Base-by-base conservation (phyloP, 2,888 invertebrate genomes). In the Drosophila helvetica region DNA sequence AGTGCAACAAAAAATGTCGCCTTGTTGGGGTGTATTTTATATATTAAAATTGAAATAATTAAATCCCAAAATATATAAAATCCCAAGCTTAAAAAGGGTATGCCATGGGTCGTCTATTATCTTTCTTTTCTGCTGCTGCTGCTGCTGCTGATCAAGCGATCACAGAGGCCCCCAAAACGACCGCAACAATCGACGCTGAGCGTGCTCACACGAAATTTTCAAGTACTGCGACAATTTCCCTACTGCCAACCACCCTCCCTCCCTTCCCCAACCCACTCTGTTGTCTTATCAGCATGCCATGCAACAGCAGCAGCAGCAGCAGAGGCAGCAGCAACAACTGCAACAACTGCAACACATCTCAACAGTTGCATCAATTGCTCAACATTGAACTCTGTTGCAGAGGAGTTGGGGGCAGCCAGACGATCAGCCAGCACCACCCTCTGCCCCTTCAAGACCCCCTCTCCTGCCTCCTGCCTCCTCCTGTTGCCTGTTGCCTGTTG, bases 351-450 rank as follows among this genome's bases (percentile, higher is more conserved):
- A 75, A 78, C 89, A 88, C 87, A 88, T 88, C 88, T 88, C 84
- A 85, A 88, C 88, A 88, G 89, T 88, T 89, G 86, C 86, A 88
- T 88, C 88, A 88, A 88, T 88, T 88, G 88, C 88, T 86, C 82
- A 89, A 89, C 88, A 82, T 86, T 88, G 89, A 88, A 88, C 86
- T 79, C 84, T 80, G 75, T 7, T 68, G 62, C 22, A 2, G 74
- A 77, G 48, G 74, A 69, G 19, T 64, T 38, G 38, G 38, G 38
- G 27, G 27, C 8, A 7, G 51, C 66, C 72, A 69, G 64, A 55
- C 63, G 58, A 71, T 64, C 67, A 22, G 54, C 6, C 38, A 15
- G 38, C 38, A 38, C 7, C 38, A 50, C 52, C 48, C 42, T 25
- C 22, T 33, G 0, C 43, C 15, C 42, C 27, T 51, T 38, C 58